Evolutionary conservation across 2,113 vertebrate species (phyloP).

Genomic region (Ptychochromis oligacanthus): DNA sequence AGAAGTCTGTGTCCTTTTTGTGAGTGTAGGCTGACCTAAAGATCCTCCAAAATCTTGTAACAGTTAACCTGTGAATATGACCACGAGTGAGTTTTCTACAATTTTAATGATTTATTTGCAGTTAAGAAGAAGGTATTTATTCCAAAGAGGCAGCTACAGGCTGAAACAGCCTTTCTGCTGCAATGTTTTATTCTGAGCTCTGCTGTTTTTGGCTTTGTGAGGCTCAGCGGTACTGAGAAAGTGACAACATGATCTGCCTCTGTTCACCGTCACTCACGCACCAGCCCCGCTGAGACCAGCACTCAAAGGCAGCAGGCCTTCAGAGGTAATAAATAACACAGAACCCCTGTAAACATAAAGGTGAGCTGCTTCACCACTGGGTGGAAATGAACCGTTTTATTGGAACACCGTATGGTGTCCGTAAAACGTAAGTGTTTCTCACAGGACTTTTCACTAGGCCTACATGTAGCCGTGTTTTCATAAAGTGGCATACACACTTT

Average conservation of each 20-base stretch:
- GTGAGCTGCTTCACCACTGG: conserved; percentile 71
- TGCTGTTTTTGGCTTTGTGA: conserved; percentile 58
- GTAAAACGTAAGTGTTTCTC: conserved; percentile 74
- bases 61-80: neutral
- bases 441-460: conserved; percentile 53
- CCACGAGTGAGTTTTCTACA: conserved; percentile 4
- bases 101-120: conserved; percentile 21
- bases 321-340: conserved; percentile 78
- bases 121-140: neutral
- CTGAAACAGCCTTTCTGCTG: conserved; percentile 13
- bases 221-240: conserved; percentile 64
- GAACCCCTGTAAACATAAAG: conserved; percentile 71
- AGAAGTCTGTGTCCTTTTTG: neutral
- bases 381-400: conserved; percentile 83
- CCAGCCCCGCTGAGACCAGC: conserved; percentile 66
- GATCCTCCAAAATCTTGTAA: conserved; percentile 10
- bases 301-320: conserved; percentile 74
- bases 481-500: conserved; percentile 39
- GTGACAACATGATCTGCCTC: conserved; percentile 76
- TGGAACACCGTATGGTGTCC: conserved; percentile 72
- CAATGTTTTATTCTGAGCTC: conserved; percentile 43
- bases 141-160: conserved; percentile 2
- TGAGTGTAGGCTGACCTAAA: neutral
- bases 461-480: conserved; percentile 35
- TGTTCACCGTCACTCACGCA: conserved; percentile 73